phyloP scores from a whole-genome alignment of 2,888 invertebrate genomes.

The Stegana nigrithorax region DNA sequence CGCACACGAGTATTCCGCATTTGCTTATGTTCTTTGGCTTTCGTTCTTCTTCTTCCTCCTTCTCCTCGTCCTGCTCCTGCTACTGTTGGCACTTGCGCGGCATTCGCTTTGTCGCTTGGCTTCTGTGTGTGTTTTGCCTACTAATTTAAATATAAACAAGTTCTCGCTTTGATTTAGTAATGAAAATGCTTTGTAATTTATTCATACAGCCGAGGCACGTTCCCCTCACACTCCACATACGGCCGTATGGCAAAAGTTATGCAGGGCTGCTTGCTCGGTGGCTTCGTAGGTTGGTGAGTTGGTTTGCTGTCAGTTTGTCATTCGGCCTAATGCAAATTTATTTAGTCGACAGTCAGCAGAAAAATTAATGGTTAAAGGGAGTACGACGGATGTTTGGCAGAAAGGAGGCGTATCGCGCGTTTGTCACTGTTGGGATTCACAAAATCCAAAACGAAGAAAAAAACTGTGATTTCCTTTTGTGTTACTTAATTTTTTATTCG shows the following conservation, averaged over 20 bases:
- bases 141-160: conserved; percentile 60
- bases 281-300: too few relatives aligned
- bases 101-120: conserved; percentile 5
- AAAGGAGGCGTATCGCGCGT: conserved; percentile 3
- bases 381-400: too few relatives aligned
- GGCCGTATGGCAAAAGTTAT: too few relatives aligned
- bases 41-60: too few relatives aligned
- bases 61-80: neutral
- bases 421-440: neutral
- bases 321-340: conserved; percentile 52
- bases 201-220: conserved; percentile 17
- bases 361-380: neutral
- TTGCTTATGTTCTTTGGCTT: too few relatives aligned
- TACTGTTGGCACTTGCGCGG: conserved; percentile 4
- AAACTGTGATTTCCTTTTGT: conserved; percentile 10
- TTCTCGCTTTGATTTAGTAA: conserved; percentile 48
- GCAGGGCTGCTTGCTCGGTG: too few relatives aligned
- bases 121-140: conserved; percentile 53
- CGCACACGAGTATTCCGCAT: too few relatives aligned
- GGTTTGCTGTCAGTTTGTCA: conserved; percentile 4
- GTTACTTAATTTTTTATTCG: too few relatives aligned
- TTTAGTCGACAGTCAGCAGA: conserved; percentile 42
- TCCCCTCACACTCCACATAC: too few relatives aligned
- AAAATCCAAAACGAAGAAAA: too few relatives aligned
- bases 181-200: conserved; percentile 47